Percentiles rank a stretch among this genome's conserved stretches.
Conservation (phyloP, 2,113 vertebrate genomes). For the Orthonyx spaldingii region DNA sequence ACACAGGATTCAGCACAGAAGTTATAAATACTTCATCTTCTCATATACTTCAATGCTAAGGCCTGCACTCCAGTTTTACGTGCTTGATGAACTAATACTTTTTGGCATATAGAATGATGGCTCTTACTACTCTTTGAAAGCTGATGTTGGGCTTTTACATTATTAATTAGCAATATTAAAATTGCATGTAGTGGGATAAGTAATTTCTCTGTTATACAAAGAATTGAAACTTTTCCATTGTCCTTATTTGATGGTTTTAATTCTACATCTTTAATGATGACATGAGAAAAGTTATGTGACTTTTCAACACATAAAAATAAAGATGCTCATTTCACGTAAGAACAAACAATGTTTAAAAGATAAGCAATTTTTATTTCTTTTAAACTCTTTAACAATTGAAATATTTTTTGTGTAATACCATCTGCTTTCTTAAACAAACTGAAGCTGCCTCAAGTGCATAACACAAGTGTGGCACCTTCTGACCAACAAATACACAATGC, state of each 20-base stretch:
- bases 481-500: not conserved
- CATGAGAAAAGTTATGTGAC: not conserved
- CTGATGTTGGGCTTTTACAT: not conserved
- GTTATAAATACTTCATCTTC: not conserved
- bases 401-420: not conserved
- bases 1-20: not conserved
- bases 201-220: not conserved
- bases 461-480: not conserved
- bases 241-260: not conserved
- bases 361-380: not conserved
- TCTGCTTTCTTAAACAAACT: not conserved
- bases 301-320: not conserved
- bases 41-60: not conserved
- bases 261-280: not conserved
- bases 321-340: not conserved
- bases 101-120: not conserved
- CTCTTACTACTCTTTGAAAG: not conserved
- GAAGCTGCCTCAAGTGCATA: not conserved
- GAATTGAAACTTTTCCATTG: not conserved
- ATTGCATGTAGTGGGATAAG: not conserved
- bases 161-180: not conserved
- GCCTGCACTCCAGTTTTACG: not conserved
- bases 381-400: not conserved
- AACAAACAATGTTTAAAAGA: not conserved
- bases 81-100: not conserved